Base-by-base conservation (phyloP, 2,113 vertebrate species). In the Dasyornis broadbenti region DNA sequence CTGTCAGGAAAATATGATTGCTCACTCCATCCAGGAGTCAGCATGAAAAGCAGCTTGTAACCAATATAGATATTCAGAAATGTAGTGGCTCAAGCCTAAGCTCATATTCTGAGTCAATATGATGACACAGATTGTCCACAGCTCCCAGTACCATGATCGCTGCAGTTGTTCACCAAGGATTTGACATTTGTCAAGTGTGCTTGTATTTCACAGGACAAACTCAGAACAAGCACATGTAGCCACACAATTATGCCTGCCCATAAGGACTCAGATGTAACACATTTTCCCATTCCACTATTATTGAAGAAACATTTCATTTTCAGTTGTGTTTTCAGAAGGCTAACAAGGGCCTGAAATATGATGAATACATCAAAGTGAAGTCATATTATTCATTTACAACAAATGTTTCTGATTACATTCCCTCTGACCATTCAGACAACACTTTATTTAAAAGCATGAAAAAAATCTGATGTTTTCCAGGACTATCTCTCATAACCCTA, bases 391-490 rank as follows among this genome's bases (percentile, higher is more conserved):
- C 72, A 94, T 89, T 93, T 91, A 84, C 82, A 37, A 91, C 90
- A 93, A 96, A 92, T 92, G 95, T 89, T 96, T 86, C 84, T 80
- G 72, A 94, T 96, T 96, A 90, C n/a, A 82, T 84, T 53, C 89
- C 30, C 53, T 86, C 64, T 3, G 2, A 71, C 47, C 75, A 71
- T 40, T 83, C 80, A 94, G 80, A 93, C 44, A 83, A 76, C 35
- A 9, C 13, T 85, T 91, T 86, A 76, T 86, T 81, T 54, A 93
- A 94, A 91, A 78, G 14, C 37, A 50, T 47, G 60, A n/a, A 90
- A 44, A 47, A 70, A 56, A n/a, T 0, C 0, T 20, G 12, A 49
- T 60, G 23, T 15, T 86, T 89, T 84, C 65, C 69, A 78, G 64
- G 40, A 56, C 42, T 42, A 73, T 7, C 11, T 90, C 71, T 66